phyloP scores from a whole-genome alignment of 2,888 invertebrate genomes.

The Apocheima hispidaria region DNA sequence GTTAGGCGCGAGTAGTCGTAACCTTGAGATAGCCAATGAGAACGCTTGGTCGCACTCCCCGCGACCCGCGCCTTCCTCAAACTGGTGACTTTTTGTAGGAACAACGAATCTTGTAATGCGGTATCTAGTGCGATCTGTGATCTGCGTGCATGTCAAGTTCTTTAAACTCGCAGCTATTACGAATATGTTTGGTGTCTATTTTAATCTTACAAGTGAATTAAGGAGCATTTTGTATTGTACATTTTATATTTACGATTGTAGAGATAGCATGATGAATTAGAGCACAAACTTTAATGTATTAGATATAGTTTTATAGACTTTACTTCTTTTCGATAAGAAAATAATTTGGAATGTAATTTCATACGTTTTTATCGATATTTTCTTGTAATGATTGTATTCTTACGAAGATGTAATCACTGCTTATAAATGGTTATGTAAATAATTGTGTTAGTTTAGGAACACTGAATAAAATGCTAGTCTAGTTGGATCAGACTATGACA shows the following conservation, averaged over 20 bases:
- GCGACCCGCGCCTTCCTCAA: too few relatives aligned
- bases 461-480: slow-evolving; percentile 40
- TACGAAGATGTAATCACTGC: slow-evolving; percentile 23
- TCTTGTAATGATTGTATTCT: neutral
- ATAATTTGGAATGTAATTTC: neutral
- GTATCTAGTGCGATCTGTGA: too few relatives aligned
- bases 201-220: neutral
- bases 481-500: slow-evolving; percentile 20
- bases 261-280: neutral
- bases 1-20: too few relatives aligned
- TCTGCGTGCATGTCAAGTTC: too few relatives aligned
- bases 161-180: neutral
- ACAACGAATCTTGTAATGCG: too few relatives aligned
- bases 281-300: slow-evolving; percentile 4
- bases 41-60: too few relatives aligned
- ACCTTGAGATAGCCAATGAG: too few relatives aligned
- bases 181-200: too few relatives aligned
- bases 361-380: neutral
- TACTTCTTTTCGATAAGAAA: neutral
- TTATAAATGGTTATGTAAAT: slow-evolving; percentile 46
- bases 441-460: slow-evolving; percentile 43
- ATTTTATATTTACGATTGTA: slow-evolving; percentile 3
- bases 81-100: too few relatives aligned
- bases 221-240: slow-evolving; percentile 1
- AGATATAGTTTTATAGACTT: neutral